Evolutionary conservation across 2,113 vertebrate genomes (phyloP).

Genomic region (Malurus cyaneus): DNA sequence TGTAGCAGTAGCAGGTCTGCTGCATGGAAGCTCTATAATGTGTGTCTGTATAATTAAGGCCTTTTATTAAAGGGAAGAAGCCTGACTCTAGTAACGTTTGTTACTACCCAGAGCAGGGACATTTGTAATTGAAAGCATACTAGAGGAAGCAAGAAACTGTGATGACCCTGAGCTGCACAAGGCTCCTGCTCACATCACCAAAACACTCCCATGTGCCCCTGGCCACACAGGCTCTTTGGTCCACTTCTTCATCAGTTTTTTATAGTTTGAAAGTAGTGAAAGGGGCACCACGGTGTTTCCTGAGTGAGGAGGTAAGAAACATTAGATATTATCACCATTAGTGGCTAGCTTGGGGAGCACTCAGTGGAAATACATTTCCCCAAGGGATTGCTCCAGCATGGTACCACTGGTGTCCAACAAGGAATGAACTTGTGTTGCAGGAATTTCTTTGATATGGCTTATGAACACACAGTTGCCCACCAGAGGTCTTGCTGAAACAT

Average conservation of each 20-base stretch:
- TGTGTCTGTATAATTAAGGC: not conserved
- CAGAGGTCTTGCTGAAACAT: not conserved
- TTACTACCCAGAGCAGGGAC: not conserved
- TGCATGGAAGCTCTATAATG: not conserved
- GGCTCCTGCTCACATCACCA: not conserved
- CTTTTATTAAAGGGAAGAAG: conserved; percentile 1
- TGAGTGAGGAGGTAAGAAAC: not conserved
- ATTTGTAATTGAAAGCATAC: not conserved
- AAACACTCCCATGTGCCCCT: not conserved
- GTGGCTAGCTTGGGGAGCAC: not conserved
- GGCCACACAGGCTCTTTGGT: not conserved
- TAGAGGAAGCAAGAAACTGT: not conserved
- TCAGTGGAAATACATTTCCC: not conserved
- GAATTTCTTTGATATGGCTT: not conserved
- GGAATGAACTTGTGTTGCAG: not conserved
- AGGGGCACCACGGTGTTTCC: not conserved
- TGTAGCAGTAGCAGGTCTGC: not conserved
- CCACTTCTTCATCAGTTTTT: not conserved
- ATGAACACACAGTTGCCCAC: not conserved
- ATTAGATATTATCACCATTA: not conserved
- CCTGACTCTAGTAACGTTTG: too few species aligned
- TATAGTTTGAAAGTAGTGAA: not conserved
- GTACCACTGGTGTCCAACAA: not conserved
- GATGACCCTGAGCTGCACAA: not conserved
- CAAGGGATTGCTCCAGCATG: not conserved